Evolutionary conservation across 2,888 invertebrate genomes (phyloP), one percentile per base, ranked within the genome.

Genomic region (Ophonus ardosiacus): DNA sequence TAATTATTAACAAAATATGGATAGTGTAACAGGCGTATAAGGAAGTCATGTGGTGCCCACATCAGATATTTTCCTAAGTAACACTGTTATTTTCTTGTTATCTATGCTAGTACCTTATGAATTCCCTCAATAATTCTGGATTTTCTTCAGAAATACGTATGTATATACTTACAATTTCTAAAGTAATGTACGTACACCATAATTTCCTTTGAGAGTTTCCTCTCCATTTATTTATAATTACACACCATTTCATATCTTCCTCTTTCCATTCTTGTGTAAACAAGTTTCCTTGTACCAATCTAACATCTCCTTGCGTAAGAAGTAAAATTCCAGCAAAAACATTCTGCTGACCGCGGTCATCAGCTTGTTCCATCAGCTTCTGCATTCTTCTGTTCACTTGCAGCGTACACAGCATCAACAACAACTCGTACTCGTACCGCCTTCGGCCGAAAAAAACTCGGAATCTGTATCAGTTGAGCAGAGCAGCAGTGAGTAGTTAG

Each of bases 391-490:
- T 68, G 68, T 24, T 18, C 63, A 17, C 59, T 59, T 59, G n/a
- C 68, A 68, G 68, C 43, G 43, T 63, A 18, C 61, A 10, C 21
- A 61, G 15, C 56, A 15, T 56, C 56, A 56, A n/a, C 59, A 59
- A 59, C 59, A 15, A 18, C 59, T 59, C 18, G 17, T 31, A 74
- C 43, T 74, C 43, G 71, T 74, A 43, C 71, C 43, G 71, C 71
- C 71, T 43, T 1, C n/a, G 43, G 71, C 43, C 5, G 43, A 43
- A 74, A 74, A 74, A 10, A 74, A 74, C 43, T 74, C 18, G 18
- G 40, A 74, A 74, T 74, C 71, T 74, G 43, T 43, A 74, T 74
- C 71, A 43, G 43, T 43, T 18, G 7, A 68, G n/a, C 71, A 74
- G 43, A 31, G 68, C 68, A 68, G 68, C 68, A 24, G 68, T 31